Evolutionary conservation across 92 coral and sea anemone genomes (phyloP).

Genomic region (Zoanthus sociatus): DNA sequence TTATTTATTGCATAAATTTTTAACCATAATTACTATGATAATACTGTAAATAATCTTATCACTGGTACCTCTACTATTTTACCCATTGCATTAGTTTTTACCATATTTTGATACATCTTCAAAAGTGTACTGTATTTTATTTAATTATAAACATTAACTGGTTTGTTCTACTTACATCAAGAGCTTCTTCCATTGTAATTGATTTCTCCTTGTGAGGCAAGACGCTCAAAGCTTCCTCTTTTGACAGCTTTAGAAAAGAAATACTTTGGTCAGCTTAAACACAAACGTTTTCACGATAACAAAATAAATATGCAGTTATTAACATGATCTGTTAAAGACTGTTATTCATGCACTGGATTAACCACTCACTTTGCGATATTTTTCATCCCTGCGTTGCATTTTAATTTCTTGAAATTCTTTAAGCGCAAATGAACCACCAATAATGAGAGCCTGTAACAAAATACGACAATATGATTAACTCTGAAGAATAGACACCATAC

Average conservation of each 20-base stretch:
- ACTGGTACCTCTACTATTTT: too few species aligned
- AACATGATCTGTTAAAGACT: too few species aligned
- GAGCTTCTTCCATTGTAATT: slow-evolving; percentile 87
- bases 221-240: slow-evolving; percentile 87
- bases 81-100: too few species aligned
- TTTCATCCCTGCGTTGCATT: slow-evolving; percentile 89
- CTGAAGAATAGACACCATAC: too few species aligned
- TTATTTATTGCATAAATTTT: too few species aligned
- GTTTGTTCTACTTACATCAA: slow-evolving; percentile 57
- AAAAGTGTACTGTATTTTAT: background rate
- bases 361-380: slow-evolving; percentile 71
- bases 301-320: too few species aligned
- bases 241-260: slow-evolving; percentile 66
- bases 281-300: too few species aligned
- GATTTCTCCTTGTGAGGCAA: slow-evolving; percentile 78
- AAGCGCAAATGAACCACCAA: slow-evolving; percentile 95
- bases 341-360: background rate
- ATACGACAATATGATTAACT: background rate
- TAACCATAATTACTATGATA: too few species aligned
- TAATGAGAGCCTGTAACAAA: slow-evolving; percentile 68
- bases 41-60: too few species aligned
- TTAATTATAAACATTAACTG: background rate
- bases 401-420: slow-evolving; percentile 97
- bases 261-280: background rate
- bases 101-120: too few species aligned